Evolutionary conservation across 2,888 invertebrate genomes (phyloP).

Genomic region (Thelaira solivaga): DNA sequence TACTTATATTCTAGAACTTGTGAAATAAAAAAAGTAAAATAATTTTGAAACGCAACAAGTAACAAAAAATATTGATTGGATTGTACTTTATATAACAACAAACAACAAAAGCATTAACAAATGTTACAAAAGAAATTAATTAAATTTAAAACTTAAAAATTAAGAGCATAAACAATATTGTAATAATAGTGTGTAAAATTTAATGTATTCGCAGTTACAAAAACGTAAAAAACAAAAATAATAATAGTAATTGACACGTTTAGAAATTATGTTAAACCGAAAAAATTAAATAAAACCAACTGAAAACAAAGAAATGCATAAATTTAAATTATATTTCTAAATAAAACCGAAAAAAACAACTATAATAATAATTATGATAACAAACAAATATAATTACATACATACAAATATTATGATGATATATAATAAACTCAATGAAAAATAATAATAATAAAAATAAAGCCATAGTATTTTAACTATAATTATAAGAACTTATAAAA

Average conservation of each 20-base stretch:
- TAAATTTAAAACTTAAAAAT: constrained; percentile 40
- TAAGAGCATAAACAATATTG: constrained; percentile 54
- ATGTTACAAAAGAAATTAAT: constrained; percentile 24
- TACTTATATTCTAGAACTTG: constrained; percentile 53
- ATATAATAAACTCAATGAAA: constrained; percentile 67
- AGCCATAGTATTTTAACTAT: constrained; percentile 56
- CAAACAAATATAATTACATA: constrained; percentile 25
- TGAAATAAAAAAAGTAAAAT: constrained; percentile 42
- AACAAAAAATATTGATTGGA: constrained; percentile 58
- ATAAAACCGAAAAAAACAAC: constrained; percentile 23
- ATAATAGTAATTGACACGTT: constrained; percentile 36
- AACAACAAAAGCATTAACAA: constrained; percentile 34
- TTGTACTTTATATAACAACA: constrained; percentile 60
- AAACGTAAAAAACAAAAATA: constrained; percentile 43
- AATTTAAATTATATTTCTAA: constrained; percentile 36
- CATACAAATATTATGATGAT: constrained; percentile 65
- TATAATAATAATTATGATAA: constrained; percentile 10
- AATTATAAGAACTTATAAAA: constrained; percentile 46
- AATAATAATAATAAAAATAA: constrained; percentile 67
- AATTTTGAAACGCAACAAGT: constrained; percentile 56
- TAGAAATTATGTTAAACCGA: constrained; percentile 54
- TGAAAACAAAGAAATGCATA: constrained; percentile 49
- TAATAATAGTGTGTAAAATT: constrained; percentile 50
- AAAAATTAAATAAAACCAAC: constrained; percentile 32
- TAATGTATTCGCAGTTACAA: constrained; percentile 57